Evolutionary conservation across 2,888 invertebrate species (phyloP).

Genomic region (Neoascia interrupta): DNA sequence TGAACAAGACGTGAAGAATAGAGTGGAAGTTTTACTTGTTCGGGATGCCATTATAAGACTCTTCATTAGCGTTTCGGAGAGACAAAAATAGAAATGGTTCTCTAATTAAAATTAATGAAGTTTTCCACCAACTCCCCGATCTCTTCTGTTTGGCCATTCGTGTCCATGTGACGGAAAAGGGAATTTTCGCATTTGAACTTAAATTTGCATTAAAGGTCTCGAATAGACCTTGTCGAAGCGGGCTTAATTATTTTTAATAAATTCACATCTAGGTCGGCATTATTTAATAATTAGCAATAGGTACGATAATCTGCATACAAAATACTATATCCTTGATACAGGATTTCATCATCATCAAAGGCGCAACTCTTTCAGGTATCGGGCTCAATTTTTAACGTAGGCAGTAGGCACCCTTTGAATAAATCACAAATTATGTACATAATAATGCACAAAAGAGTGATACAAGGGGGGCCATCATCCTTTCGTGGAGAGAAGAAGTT

Average conservation of each 20-base stretch:
- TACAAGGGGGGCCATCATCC: neutral
- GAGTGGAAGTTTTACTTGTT: too few species aligned
- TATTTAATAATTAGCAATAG: conserved; percentile 32
- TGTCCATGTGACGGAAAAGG: conserved; percentile 7
- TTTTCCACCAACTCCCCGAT: too few species aligned
- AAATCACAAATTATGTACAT: conserved; percentile 47
- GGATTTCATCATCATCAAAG: too few species aligned
- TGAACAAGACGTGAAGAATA: too few species aligned
- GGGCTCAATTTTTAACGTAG: too few species aligned
- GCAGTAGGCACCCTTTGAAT: conserved; percentile 39
- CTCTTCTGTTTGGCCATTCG: conserved; percentile 4
- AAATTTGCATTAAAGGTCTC: conserved; percentile 29
- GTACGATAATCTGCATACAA: conserved; percentile 26
- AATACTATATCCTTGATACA: too few species aligned
- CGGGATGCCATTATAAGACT: too few species aligned
- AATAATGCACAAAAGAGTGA: conserved; percentile 28
- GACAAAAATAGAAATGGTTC: too few species aligned
- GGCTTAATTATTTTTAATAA: conserved; percentile 18
- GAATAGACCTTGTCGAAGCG: neutral
- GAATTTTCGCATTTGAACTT: conserved; percentile 12
- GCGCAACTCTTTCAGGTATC: too few species aligned
- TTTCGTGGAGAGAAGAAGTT: too few species aligned
- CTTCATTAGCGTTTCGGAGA: too few species aligned
- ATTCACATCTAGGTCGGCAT: conserved; percentile 27
- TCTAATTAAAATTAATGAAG: too few species aligned